Conservation (phyloP, 2,113 vertebrate species). For the Xiphophorus maculatus region DNA sequence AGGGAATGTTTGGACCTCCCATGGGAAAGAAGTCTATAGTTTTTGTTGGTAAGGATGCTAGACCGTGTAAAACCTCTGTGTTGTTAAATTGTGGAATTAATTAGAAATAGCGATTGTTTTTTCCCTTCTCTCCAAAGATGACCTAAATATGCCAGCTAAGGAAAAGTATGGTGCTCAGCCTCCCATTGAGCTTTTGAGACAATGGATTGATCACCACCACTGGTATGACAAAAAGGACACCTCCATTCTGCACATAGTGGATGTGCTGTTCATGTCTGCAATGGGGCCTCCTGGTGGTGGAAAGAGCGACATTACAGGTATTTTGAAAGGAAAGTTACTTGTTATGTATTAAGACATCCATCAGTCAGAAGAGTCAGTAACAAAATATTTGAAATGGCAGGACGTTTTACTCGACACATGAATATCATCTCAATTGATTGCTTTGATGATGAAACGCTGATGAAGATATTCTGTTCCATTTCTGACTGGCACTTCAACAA, state of each 20-base stretch:
- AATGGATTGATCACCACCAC: conserved; percentile 90
- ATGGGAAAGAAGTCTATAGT: conserved; percentile 87
- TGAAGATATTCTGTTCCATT: conserved; percentile 89
- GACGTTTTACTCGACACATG: conserved; percentile 90
- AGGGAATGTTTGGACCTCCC: conserved; percentile 89
- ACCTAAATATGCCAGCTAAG: conserved; percentile 95
- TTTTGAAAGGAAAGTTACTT: no score
- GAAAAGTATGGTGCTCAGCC: conserved; percentile 93
- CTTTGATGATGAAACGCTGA: conserved; percentile 89
- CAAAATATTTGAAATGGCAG: conserved; percentile 66
- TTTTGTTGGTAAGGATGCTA: conserved; percentile 87
- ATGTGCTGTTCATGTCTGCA: conserved; percentile 86
- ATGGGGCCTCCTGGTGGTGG: conserved; percentile 95
- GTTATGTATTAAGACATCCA: no score
- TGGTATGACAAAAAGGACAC: conserved; percentile 94
- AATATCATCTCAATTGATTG: conserved; percentile 87
- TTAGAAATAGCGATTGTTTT: no score
- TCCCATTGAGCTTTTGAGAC: conserved; percentile 90
- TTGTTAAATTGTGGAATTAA: no score
- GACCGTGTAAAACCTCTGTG: neutral
- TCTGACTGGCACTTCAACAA: conserved; percentile 90
- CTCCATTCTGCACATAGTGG: conserved; percentile 81
- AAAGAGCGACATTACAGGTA: conserved; percentile 92
- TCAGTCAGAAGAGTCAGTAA: neutral
- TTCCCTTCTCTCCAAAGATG: conserved; percentile 76